phyloP scores from a whole-genome alignment of 2,797 vertebrate species.

The Neosalanx taihuensis region DNA sequence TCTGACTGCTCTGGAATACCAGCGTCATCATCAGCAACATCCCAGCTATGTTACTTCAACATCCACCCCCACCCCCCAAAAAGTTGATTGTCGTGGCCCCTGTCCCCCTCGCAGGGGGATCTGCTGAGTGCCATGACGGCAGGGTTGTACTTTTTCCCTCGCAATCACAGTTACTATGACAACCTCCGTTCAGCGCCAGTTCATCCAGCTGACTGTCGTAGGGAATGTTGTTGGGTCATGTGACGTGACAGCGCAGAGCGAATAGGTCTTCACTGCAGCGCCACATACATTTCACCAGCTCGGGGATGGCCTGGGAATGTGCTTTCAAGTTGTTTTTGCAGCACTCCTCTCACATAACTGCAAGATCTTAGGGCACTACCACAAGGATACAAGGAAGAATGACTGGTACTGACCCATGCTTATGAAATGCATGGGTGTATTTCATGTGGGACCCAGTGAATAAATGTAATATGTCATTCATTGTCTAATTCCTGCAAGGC shows the following conservation, averaged over 20 bases:
- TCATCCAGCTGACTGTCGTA: slow-evolving; percentile 7
- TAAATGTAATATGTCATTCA: slow-evolving; percentile 42
- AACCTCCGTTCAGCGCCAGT: slow-evolving; percentile 46
- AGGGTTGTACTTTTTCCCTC: slow-evolving; percentile 13
- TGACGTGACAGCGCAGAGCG: slow-evolving; percentile 14
- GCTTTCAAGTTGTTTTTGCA: slow-evolving; percentile 12
- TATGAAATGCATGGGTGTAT: slow-evolving; percentile 33
- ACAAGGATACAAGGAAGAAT: background rate
- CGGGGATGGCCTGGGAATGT: background rate
- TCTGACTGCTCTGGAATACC: slow-evolving; percentile 71
- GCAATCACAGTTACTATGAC: background rate
- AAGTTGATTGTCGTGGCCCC: too few relatives aligned
- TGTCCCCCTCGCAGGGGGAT: background rate
- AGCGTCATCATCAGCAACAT: slow-evolving; percentile 38
- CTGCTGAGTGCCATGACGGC: background rate
- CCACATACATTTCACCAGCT: background rate
- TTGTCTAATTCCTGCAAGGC: slow-evolving; percentile 26
- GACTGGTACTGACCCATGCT: slow-evolving; percentile 2
- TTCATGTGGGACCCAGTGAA: slow-evolving; percentile 45
- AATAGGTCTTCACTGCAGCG: slow-evolving; percentile 18
- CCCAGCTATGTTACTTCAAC: slow-evolving; percentile 28
- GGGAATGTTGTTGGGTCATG: slow-evolving; percentile 5
- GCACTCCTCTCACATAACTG: slow-evolving; percentile 31
- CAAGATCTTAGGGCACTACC: slow-evolving; percentile 18
- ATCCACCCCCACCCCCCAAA: background rate